Base-by-base conservation (phyloP, 2,113 vertebrate species). In the Arizona elegans region DNA sequence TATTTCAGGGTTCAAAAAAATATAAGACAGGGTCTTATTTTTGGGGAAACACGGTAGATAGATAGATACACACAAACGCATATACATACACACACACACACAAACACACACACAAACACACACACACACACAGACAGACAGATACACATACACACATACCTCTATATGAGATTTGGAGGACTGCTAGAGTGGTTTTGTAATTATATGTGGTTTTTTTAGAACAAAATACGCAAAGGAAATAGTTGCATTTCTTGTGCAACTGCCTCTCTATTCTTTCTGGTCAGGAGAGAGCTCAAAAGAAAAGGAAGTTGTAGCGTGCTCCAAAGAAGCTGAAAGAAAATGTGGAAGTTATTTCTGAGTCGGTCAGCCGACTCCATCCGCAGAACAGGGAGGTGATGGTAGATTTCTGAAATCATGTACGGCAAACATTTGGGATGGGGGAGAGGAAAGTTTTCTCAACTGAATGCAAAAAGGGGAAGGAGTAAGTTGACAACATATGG, bases 141-240 rank as follows among this genome's bases (percentile, higher is more conserved):
- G 2, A 54, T 0, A 54, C 11, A 12, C 11, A 13, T 3, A 12
- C 11, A 54, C 53, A 54, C 11, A 53, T 2, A 54, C 53, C 12
- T 2, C 2, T 50, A 50, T 50, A 50, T 50, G 47, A 55, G 3
- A 55, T 55, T 55, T 55, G 54, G 13, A 55, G 58, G 59, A 62
- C 59, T 26, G 58, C 19, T 59, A 58, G 75, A 24, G 38, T 65
- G 33, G 13, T 93, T 93, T 93, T 93, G 89, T 90, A 93, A 93
- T 65, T 65, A 65, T 65, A 38, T 62, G 43, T 75, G 17, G 38
- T 38, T 43, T 59, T 23, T 81, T 43, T 81, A 3, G n/a, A 33
- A 81, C 50, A 90, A 90, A 90, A 38, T 54, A 70, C 0, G 21
- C 62, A 90, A 90, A 90, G 89, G 81, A 90, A 93, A 93, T 87